These are phyloP conservation scores for Tringa solitaria DNA, from an alignment of 2,113 vertebrate species.

Conservation along the genomic window DNA sequence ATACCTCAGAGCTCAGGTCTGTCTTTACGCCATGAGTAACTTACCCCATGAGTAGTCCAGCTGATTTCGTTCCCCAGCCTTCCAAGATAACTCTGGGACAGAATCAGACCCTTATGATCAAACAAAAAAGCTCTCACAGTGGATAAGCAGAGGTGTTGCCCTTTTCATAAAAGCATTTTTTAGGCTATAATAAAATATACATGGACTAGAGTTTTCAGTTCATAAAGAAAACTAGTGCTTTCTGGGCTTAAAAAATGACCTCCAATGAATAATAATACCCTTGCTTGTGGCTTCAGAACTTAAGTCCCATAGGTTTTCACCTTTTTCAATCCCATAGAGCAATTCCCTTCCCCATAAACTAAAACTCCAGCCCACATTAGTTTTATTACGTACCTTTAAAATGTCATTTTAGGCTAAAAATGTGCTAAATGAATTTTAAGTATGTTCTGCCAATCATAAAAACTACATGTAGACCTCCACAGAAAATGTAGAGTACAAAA, in stretches of 20 bases:
- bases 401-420: slow-evolving; percentile 13
- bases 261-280: slow-evolving; percentile 8
- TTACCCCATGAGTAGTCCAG: not conserved
- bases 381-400: slow-evolving; percentile 3
- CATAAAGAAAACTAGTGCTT: slow-evolving; percentile 10
- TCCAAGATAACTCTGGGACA: not conserved
- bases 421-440: not conserved
- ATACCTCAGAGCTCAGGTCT: not conserved
- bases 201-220: not conserved
- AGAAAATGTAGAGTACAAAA: not conserved
- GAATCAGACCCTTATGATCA: not conserved
- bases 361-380: not conserved
- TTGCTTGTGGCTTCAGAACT: slow-evolving; percentile 22
- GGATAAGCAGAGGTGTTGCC: not conserved
- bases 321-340: not conserved
- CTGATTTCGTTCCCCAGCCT: not conserved
- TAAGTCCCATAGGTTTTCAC: not conserved
- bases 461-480: not conserved
- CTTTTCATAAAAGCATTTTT: not conserved
- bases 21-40: not conserved
- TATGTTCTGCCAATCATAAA: not conserved
- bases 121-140: not conserved
- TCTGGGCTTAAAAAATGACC: slow-evolving; percentile 4
- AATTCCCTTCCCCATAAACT: slow-evolving; percentile 10
- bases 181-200: not conserved